Conservation (phyloP, 1,140 invertebrate genomes). For the Aricia agestis region DNA sequence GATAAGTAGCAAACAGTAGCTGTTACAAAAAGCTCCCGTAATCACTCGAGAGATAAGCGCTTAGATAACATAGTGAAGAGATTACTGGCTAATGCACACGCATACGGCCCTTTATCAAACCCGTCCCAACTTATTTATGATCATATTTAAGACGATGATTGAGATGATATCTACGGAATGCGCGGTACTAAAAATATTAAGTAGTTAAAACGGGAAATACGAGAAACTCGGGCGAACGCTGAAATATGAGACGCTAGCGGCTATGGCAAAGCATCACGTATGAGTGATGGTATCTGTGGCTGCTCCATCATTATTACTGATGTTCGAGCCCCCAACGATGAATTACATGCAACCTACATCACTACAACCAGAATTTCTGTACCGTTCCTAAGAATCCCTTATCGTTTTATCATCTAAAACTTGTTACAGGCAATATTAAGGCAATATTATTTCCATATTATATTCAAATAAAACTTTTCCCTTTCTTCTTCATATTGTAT, state of each 20-base stretch:
- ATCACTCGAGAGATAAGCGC: neutral
- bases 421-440: too few relatives aligned
- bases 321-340: neutral
- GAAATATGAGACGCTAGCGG: neutral
- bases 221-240: neutral
- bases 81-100: conserved; percentile 11
- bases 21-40: conserved; percentile 9
- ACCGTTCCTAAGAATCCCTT: neutral
- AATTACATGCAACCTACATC: neutral
- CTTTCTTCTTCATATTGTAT: too few relatives aligned
- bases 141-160: conserved; percentile 16
- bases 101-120: neutral
- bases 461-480: too few relatives aligned
- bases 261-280: neutral
- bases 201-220: conserved; percentile 1
- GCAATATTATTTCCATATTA: too few relatives aligned
- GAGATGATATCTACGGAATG: conserved; percentile 10
- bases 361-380: neutral
- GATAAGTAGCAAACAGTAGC: conserved; percentile 9
- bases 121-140: conserved; percentile 5
- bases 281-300: neutral
- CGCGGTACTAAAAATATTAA: conserved; percentile 4
- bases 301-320: neutral
- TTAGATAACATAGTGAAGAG: conserved; percentile 9
- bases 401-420: too few relatives aligned